phyloP scores from a whole-genome alignment of 2,888 invertebrate genomes.

The Phrixothrix hirtus region DNA sequence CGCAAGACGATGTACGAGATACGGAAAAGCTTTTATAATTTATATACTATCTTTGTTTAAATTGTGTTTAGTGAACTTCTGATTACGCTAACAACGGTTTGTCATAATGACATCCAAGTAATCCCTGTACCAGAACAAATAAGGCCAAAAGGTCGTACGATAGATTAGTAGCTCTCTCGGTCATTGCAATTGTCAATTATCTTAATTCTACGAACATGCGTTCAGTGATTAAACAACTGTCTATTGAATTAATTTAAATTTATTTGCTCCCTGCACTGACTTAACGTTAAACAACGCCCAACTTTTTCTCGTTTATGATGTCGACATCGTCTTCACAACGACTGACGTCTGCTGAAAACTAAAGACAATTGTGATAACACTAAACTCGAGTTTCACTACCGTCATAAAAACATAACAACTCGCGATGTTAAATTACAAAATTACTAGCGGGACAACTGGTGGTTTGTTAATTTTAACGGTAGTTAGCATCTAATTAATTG shows the following conservation, averaged over 20 bases:
- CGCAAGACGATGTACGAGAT: constrained; percentile 11
- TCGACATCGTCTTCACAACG: constrained; percentile 5
- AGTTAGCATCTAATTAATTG: constrained; percentile 22
- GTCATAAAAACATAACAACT: constrained; percentile 23
- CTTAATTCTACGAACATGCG: constrained; percentile 27
- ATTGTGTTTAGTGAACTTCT: constrained; percentile 10
- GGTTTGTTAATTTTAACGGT: constrained; percentile 22
- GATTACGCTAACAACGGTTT: constrained; percentile 11
- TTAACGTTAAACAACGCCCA: no score
- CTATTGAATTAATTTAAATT: constrained; percentile 16
- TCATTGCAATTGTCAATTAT: constrained; percentile 28
- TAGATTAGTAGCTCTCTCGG: constrained; percentile 17
- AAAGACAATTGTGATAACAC: constrained; percentile 17
- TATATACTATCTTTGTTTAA: constrained; percentile 14
- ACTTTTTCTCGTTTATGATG: constrained; percentile 11
- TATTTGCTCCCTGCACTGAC: constrained; percentile 12
- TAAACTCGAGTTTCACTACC: constrained; percentile 12
- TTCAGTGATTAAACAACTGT: constrained; percentile 15
- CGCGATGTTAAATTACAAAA: constrained; percentile 20
- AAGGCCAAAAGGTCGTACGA: constrained; percentile 22
- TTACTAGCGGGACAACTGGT: constrained; percentile 22
- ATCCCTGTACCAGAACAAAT: constrained; percentile 15
- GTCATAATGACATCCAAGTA: constrained; percentile 9
- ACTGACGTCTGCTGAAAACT: constrained; percentile 7
- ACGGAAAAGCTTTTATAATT: constrained; percentile 25